Evolutionary conservation across 2,113 vertebrate species (phyloP).

Genomic region (Sclerurus mexicanus): DNA sequence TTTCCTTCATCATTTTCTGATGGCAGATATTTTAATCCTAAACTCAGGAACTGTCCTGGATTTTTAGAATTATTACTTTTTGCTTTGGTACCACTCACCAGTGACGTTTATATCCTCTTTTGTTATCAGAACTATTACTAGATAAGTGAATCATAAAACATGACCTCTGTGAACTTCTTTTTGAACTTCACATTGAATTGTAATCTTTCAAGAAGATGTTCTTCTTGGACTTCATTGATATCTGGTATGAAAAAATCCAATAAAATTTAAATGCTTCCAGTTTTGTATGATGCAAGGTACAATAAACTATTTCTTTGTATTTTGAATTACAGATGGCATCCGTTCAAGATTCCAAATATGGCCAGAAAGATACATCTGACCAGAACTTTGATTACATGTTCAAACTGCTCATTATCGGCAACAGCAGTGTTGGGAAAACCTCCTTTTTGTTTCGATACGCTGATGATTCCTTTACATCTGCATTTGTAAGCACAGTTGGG

Average conservation of each 20-base stretch:
- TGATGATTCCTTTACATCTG: slow-evolving; percentile 95
- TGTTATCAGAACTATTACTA: slow-evolving; percentile 13
- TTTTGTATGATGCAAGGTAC: background rate
- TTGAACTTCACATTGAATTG: background rate
- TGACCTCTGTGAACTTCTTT: background rate
- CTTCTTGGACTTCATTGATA: background rate
- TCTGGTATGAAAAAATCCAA: background rate
- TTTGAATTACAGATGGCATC: slow-evolving; percentile 56
- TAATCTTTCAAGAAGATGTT: background rate
- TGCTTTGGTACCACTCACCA: background rate
- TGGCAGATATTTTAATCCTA: background rate
- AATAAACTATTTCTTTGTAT: slow-evolving; percentile 3
- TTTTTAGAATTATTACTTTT: background rate
- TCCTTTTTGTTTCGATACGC: slow-evolving; percentile 97
- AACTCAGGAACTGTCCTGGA: background rate
- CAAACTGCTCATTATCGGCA: slow-evolving; percentile 55
- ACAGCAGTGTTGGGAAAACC: slow-evolving; percentile 63
- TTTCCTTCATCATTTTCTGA: background rate
- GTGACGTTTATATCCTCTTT: background rate
- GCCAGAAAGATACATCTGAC: slow-evolving; percentile 59
- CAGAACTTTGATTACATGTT: slow-evolving; percentile 65
- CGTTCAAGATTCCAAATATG: slow-evolving; percentile 49
- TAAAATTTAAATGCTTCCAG: background rate
- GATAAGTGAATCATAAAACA: slow-evolving; percentile 1
- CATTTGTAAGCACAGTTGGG: slow-evolving; percentile 97